A percentile compares a stretch with the other conserved stretches of the same genome.
Evolutionary conservation across 92 coral and sea anemone genomes (phyloP).

Genomic region (Ricordea florida): DNA sequence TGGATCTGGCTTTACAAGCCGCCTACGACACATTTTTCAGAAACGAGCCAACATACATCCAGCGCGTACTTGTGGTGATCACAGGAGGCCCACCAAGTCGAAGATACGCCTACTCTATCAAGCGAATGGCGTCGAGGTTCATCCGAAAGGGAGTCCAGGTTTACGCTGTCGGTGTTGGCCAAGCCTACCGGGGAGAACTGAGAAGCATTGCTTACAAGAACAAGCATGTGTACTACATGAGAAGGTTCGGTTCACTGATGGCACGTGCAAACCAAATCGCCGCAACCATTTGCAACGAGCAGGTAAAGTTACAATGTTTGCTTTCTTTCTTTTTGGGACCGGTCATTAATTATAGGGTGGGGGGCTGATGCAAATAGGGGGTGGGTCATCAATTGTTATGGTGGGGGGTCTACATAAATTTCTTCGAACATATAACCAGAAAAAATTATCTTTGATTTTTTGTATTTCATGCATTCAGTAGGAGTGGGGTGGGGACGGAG

Average conservation of each 20-base stretch:
- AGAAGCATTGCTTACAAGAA: conserved; percentile 69
- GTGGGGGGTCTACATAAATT: too few relatives aligned
- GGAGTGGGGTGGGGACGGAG: too few relatives aligned
- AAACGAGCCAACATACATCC: conserved; percentile 78
- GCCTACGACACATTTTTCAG: conserved; percentile 59
- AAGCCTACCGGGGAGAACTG: conserved; percentile 62
- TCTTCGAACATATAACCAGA: too few relatives aligned
- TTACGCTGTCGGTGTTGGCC: conserved; percentile 59
- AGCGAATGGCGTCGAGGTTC: conserved; percentile 56
- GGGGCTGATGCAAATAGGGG: too few relatives aligned
- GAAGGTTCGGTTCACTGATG: conserved; percentile 50
- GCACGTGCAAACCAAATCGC: conserved; percentile 74
- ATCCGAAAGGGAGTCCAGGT: conserved; percentile 78
- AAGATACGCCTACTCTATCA: conserved; percentile 50
- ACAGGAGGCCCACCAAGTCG: conserved; percentile 75
- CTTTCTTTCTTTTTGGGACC: too few relatives aligned
- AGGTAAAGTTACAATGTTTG: conserved; percentile 41
- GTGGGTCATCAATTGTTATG: too few relatives aligned
- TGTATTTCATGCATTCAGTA: too few relatives aligned
- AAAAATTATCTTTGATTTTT: too few relatives aligned
- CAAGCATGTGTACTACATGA: conserved; percentile 63
- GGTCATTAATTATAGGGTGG: too few relatives aligned
- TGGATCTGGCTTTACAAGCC: conserved; percentile 67
- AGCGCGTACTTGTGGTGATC: conserved; percentile 70
- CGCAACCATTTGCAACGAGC: conserved; percentile 72